A percentile compares a stretch with the other conserved stretches of the same genome.
These are phyloP conservation scores for Cassiopea andromeda DNA, from an alignment of 30 jellyfish, hydroid and myxozoan species.

Conservation along the genomic window DNA sequence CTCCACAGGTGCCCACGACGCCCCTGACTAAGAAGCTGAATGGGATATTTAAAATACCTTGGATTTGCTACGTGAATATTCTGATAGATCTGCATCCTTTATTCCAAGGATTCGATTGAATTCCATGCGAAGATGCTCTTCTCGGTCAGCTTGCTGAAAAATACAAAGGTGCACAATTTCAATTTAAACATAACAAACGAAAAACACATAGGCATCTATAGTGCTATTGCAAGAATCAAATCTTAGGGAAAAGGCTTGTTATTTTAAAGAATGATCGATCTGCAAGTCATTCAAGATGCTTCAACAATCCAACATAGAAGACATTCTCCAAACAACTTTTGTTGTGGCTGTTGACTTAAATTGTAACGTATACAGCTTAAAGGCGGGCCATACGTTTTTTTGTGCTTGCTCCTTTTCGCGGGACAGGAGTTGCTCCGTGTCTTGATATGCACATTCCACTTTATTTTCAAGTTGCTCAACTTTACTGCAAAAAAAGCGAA, in stretches of 20 bases:
- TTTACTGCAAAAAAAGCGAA: constrained; percentile 60
- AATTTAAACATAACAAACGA: too few species aligned
- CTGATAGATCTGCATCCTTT: constrained; percentile 71
- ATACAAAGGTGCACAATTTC: neutral
- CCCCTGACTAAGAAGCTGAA: too few species aligned
- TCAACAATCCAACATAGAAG: too few species aligned
- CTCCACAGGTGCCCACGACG: too few species aligned
- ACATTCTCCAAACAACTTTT: too few species aligned
- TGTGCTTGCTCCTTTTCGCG: constrained; percentile 86
- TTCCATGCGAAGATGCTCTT: constrained; percentile 75
- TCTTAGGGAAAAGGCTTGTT: too few species aligned
- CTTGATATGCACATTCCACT: constrained; percentile 79
- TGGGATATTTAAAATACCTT: constrained; percentile 16
- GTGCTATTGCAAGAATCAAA: too few species aligned
- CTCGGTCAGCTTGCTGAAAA: constrained; percentile 73
- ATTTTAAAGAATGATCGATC: too few species aligned
- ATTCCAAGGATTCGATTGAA: constrained; percentile 39
- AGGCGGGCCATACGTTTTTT: constrained; percentile 58
- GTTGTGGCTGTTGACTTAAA: too few species aligned
- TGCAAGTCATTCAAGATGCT: too few species aligned
- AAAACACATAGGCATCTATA: too few species aligned
- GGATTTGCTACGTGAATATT: constrained; percentile 47
- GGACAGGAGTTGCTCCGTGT: constrained; percentile 68
- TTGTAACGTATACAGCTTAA: neutral
- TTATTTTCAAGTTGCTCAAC: constrained; percentile 90